Evolutionary conservation across 2,797 vertebrate genomes (phyloP).

Genomic region (Xiphorhynchus erythropygius): DNA sequence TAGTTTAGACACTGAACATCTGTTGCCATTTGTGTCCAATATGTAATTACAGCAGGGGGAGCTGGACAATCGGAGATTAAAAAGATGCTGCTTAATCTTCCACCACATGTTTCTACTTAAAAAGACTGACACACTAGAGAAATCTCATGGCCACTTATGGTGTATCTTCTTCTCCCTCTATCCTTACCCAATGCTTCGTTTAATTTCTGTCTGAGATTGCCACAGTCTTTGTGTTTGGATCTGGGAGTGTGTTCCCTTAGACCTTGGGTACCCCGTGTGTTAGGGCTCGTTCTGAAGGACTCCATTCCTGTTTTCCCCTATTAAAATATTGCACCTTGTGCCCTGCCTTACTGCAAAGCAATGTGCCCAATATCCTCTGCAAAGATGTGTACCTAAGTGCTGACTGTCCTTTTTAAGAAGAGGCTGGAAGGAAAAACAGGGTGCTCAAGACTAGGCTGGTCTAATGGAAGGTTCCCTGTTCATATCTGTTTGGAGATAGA

Average conservation of each 20-base stretch:
- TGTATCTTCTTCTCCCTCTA: not conserved
- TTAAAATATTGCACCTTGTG: not conserved
- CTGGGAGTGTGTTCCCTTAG: not conserved
- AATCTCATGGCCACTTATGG: not conserved
- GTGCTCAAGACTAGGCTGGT: not conserved
- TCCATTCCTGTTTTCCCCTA: not conserved
- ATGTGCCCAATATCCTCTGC: not conserved
- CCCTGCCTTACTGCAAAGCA: not conserved
- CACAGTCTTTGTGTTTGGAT: not conserved
- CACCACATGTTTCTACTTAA: slow-evolving; percentile 77
- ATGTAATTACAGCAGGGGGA: slow-evolving; percentile 83
- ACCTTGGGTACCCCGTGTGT: not conserved
- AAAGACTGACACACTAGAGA: slow-evolving; percentile 51
- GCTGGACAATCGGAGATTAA: slow-evolving; percentile 82
- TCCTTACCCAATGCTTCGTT: not conserved
- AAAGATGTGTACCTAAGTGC: not conserved
- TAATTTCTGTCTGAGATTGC: not conserved
- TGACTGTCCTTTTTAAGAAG: not conserved
- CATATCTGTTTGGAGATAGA: rapidly evolving
- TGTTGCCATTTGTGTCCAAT: slow-evolving; percentile 80
- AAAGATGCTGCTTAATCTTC: slow-evolving; percentile 77
- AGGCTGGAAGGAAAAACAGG: not conserved
- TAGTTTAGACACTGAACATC: slow-evolving; percentile 82
- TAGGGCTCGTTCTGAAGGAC: not conserved
- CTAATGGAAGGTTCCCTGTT: not conserved